These are phyloP conservation scores for Perccottus glenii DNA, from an alignment of 2,113 vertebrate genomes.

Conservation along the genomic window DNA sequence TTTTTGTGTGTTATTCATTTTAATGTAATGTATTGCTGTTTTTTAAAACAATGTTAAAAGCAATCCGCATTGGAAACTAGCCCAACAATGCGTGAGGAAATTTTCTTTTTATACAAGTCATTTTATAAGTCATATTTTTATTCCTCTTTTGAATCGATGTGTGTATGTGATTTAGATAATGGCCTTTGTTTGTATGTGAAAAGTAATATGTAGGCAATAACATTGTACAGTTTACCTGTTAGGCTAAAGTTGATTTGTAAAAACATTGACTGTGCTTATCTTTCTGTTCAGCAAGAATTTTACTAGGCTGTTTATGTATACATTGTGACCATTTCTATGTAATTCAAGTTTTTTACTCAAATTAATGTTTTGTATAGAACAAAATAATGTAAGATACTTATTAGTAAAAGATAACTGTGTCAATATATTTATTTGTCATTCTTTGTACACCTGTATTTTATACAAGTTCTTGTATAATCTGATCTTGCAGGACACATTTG, in stretches of 20 bases:
- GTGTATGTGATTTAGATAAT: slow-evolving; percentile 35
- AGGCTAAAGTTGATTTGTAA: slow-evolving; percentile 47
- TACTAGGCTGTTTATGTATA: slow-evolving; percentile 40
- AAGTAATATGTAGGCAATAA: slow-evolving; percentile 26
- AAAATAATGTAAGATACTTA: slow-evolving; percentile 22
- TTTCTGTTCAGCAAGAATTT: slow-evolving; percentile 5
- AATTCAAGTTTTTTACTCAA: slow-evolving; percentile 55
- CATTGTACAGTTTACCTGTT: slow-evolving; percentile 17
- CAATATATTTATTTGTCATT: slow-evolving; percentile 15
- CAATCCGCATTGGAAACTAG: slow-evolving; percentile 14
- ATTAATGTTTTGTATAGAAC: slow-evolving; percentile 62
- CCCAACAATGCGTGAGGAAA: slow-evolving; percentile 40
- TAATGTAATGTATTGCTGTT: slow-evolving; percentile 39
- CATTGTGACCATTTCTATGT: slow-evolving; percentile 26
- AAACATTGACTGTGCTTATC: neutral
- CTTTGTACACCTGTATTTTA: neutral
- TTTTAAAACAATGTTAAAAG: slow-evolving; percentile 21
- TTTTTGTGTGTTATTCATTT: slow-evolving; percentile 37
- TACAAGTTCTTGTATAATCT: neutral
- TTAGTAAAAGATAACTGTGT: slow-evolving; percentile 36
- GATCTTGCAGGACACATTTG: neutral
- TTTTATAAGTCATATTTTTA: slow-evolving; percentile 39
- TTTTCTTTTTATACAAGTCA: neutral
- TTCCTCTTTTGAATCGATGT: slow-evolving; percentile 22
- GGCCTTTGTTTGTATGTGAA: slow-evolving; percentile 36